Conservation (phyloP, 2,113 vertebrate species). For the Callospermophilus lateralis region DNA sequence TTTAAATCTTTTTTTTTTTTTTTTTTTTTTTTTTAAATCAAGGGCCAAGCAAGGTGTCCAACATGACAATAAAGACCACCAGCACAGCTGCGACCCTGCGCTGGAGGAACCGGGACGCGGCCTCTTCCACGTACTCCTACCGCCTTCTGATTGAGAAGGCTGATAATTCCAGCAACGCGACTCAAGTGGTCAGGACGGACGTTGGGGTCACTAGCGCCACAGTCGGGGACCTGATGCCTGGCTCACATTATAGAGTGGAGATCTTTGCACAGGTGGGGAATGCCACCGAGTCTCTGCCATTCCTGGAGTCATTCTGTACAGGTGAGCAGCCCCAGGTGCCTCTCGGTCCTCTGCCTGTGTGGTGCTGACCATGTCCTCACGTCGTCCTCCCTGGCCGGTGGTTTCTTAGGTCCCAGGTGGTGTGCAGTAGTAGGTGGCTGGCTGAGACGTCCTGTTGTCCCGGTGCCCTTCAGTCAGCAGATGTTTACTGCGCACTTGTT, state of each 20-base stretch:
- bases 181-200: not conserved
- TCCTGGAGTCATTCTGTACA: constrained; percentile 82
- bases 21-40: not conserved
- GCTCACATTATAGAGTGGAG: constrained; percentile 80
- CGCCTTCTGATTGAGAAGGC: not conserved
- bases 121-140: constrained; percentile 59
- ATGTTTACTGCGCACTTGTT: not conserved
- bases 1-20: not conserved
- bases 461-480: not conserved
- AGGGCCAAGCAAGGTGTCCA: constrained; percentile 74
- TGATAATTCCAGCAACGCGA: not conserved
- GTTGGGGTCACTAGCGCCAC: rapidly evolving
- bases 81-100: constrained; percentile 48
- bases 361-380: not conserved
- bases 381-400: not conserved
- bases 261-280: constrained; percentile 84
- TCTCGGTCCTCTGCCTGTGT: not conserved
- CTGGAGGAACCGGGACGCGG: constrained; percentile 58
- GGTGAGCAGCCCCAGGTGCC: constrained; percentile 78
- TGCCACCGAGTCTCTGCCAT: not conserved
- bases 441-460: not conserved
- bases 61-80: constrained; percentile 43
- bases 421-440: not conserved
- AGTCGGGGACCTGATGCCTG: constrained; percentile 80
- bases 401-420: not conserved